Conservation (phyloP, 2,113 vertebrate species). For the Anhinga anhinga region DNA sequence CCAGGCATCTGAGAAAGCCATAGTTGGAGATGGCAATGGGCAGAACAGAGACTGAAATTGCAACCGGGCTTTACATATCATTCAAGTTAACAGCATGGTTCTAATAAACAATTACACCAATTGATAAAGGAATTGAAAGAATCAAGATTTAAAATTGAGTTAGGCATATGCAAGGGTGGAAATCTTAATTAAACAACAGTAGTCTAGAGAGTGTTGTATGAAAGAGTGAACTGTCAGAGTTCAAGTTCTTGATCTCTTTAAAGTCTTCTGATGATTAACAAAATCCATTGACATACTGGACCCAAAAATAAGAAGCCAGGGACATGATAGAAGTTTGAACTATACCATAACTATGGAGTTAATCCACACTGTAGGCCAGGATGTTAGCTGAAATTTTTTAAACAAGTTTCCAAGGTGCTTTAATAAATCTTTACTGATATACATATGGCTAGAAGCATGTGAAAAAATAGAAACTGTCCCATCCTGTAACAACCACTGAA, state of each 20-base stretch:
- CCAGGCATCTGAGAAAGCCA: not conserved
- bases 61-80: rapidly evolving
- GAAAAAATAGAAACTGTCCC: not conserved
- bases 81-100: not conserved
- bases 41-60: not conserved
- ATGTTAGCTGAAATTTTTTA: not conserved
- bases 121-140: not conserved
- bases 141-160: not conserved
- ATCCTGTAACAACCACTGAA: not conserved
- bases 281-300: not conserved
- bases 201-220: rapidly evolving
- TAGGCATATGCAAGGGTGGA: not conserved
- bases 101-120: rapidly evolving
- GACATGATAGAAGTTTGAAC: not conserved
- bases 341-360: not conserved
- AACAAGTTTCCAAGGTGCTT: not conserved
- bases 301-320: not conserved
- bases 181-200: not conserved
- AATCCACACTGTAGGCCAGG: not conserved
- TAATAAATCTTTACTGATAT: not conserved
- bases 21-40: not conserved
- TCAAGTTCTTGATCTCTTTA: not conserved
- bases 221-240: not conserved
- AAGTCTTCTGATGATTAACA: not conserved
- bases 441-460: not conserved